Base-by-base conservation (phyloP, 2,888 invertebrate species). In the Lasioglossum morio region DNA sequence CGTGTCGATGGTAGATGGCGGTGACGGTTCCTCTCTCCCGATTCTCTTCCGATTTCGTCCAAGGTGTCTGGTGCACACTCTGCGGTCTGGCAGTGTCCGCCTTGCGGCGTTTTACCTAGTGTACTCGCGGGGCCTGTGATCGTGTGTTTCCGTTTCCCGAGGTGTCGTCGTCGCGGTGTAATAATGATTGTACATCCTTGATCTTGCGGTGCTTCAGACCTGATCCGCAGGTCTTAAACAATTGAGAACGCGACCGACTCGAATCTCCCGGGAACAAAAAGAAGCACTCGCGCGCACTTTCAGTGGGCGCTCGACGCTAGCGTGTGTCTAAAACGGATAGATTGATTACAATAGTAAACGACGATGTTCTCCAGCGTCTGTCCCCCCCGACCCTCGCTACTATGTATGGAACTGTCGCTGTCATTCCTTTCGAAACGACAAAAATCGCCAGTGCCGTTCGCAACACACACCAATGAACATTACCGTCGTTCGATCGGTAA, bases 11-110 rank as follows among this genome's bases (percentile, higher is more conserved):
- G 73, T 34, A 53, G 75, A 80, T 86, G 81, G 74, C 79, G 79
- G 57, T 79, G 84, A 82, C 84, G 73, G 43, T 72, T 73, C 30
- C 27, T 37, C 60, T 16, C 30, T 63, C 27, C 30, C 27, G 60
- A 63, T 63, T 30, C 30, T 30, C 30, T 4, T 63, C 27, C 60
- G 60, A 4, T 63, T 63, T 63, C 60, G 16, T 46, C 43, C 60
- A 53, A 85, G 88, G 90, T 92, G 88, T 91, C 89, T 92, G 89
- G 88, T 92, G 90, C 83, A 85, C 92, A 91, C 92, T 92, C 92
- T 91, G 92, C 92, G 91, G 91, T 93, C 91, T 94, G 94, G 94
- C 95, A 95, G 94, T 95, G 95, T 93, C 94, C 92, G 93, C 94
- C 94, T 93, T 92, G 91, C 92, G 94, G 94, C 93, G 92, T 94